These are phyloP conservation scores for Baryphthengus martii DNA, from an alignment of 2,113 vertebrate genomes.

Conservation along the genomic window DNA sequence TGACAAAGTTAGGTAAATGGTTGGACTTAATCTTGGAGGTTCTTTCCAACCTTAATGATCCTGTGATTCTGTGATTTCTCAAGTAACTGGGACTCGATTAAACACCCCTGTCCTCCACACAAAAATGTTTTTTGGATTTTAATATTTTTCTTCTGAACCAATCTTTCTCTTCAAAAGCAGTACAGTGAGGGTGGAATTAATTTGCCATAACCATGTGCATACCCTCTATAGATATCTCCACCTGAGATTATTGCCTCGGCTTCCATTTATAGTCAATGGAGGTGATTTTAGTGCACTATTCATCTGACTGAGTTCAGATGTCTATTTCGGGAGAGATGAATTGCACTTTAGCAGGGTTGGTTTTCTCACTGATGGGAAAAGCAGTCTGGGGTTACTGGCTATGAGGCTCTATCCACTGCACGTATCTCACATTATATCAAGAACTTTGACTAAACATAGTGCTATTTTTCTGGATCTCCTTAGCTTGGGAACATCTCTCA, in stretches of 20 bases:
- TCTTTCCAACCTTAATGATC: too few species aligned
- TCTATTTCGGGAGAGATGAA: neutral
- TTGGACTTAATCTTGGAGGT: too few species aligned
- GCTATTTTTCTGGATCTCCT: neutral
- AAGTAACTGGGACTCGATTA: neutral
- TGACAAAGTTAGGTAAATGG: too few species aligned
- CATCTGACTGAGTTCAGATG: neutral
- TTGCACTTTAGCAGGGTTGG: neutral
- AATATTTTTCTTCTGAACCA: neutral
- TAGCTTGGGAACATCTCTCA: neutral
- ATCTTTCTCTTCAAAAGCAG: neutral
- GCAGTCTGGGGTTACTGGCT: neutral
- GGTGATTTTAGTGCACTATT: neutral
- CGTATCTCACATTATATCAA: neutral
- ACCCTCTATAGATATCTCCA: neutral
- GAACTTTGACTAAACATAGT: rapidly evolving
- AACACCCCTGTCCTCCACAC: neutral
- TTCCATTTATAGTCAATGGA: neutral
- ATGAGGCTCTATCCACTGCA: neutral
- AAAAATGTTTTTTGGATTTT: neutral
- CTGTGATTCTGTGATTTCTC: too few species aligned
- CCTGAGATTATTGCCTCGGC: neutral
- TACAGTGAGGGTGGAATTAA: neutral
- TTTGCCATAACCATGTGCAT: neutral
- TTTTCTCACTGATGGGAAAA: neutral